Percentiles rank a stretch among this genome's conserved stretches.
Evolutionary conservation across 1,140 invertebrate species (phyloP).

Genomic region (Monochamus saltuarius): DNA sequence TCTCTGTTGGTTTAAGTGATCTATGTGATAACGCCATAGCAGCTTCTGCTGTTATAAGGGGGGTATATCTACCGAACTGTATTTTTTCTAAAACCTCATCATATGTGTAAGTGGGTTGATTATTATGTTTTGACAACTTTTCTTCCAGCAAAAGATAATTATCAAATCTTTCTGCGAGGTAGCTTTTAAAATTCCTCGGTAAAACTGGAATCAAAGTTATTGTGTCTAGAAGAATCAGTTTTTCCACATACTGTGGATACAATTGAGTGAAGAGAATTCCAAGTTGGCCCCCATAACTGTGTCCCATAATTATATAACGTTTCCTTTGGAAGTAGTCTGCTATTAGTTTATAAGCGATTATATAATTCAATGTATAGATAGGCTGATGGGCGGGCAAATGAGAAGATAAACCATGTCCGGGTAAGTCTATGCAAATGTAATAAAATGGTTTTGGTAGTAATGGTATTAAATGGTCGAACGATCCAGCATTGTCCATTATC

Average conservation of each 20-base stretch:
- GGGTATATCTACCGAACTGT: no score
- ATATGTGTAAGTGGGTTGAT: no score
- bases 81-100: no score
- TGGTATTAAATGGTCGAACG: constrained; percentile 63
- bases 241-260: constrained; percentile 55
- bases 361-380: constrained; percentile 52
- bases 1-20: no score
- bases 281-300: constrained; percentile 60
- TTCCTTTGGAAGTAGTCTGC: constrained; percentile 49
- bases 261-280: constrained; percentile 51
- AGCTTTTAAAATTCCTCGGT: no score
- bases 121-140: no score
- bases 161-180: no score
- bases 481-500: constrained; percentile 60
- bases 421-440: constrained; percentile 65
- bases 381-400: constrained; percentile 55
- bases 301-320: constrained; percentile 53
- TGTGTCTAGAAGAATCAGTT: constrained; percentile 57
- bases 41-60: no score
- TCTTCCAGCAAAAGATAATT: no score
- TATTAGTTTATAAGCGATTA: constrained; percentile 54
- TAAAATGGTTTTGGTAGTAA: constrained; percentile 59
- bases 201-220: constrained; percentile 41
- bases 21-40: no score
- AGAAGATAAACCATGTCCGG: constrained; percentile 68